Conservation (phyloP, 2,113 vertebrate species). For the Anthoscopus minutus region DNA sequence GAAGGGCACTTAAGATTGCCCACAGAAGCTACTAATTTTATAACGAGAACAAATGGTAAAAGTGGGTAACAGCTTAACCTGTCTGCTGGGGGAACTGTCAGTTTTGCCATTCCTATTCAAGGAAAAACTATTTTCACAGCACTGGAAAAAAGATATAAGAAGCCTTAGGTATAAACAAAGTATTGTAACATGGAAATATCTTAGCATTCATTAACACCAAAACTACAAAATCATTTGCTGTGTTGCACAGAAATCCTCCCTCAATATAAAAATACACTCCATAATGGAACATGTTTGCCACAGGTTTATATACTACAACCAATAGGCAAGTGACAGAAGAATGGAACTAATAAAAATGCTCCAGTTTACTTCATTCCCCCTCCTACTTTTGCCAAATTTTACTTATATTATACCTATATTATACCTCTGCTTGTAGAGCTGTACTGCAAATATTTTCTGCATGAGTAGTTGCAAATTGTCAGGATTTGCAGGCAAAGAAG, state of each 20-base stretch:
- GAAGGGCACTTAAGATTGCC: neutral
- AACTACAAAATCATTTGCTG: slow-evolving; percentile 10
- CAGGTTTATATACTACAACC: neutral
- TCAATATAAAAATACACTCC: neutral
- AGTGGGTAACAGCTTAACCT: neutral
- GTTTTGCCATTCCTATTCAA: neutral
- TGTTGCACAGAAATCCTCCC: slow-evolving; percentile 27
- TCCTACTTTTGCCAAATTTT: neutral
- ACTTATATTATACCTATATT: neutral
- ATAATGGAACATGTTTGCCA: neutral
- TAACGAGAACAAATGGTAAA: neutral
- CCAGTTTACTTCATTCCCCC: neutral
- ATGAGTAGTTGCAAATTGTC: neutral
- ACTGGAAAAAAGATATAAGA: neutral
- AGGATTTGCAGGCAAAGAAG: neutral
- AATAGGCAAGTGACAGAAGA: neutral
- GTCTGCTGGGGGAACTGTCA: neutral
- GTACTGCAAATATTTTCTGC: neutral
- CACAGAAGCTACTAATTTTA: neutral
- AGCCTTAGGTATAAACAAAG: neutral
- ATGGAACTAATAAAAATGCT: neutral
- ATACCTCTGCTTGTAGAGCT: neutral
- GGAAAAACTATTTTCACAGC: neutral
- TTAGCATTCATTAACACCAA: slow-evolving; percentile 5
- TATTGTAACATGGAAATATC: neutral